Percentiles rank a stretch among this genome's conserved stretches.
Conservation (phyloP, 1,140 invertebrate genomes). For the Pogonus chalceus region DNA sequence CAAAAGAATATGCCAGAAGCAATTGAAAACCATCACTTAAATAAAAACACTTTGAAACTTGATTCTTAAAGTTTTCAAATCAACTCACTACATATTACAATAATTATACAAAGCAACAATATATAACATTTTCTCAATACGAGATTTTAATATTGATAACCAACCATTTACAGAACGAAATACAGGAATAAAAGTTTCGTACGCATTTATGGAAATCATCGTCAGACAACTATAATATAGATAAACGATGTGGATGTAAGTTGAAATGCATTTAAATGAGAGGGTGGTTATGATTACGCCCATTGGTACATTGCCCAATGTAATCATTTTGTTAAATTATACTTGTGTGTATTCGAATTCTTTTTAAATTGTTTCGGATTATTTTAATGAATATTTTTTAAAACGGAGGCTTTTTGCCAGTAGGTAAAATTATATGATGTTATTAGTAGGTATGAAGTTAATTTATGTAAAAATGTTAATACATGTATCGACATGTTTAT, state of each 20-base stretch:
- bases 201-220: background rate
- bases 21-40: too few relatives aligned
- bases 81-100: too few relatives aligned
- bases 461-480: too few relatives aligned
- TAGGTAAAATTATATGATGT: background rate
- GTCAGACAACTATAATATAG: background rate
- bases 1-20: too few relatives aligned
- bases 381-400: background rate
- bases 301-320: background rate
- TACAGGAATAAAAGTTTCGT: background rate
- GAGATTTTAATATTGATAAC: too few relatives aligned
- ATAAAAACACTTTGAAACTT: background rate
- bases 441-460: background rate
- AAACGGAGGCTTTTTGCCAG: background rate
- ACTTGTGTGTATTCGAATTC: too few relatives aligned
- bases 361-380: too few relatives aligned
- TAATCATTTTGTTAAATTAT: too few relatives aligned
- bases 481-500: too few relatives aligned
- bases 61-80: too few relatives aligned
- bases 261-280: background rate
- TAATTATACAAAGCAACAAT: too few relatives aligned
- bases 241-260: background rate
- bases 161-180: background rate
- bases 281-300: background rate
- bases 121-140: too few relatives aligned